phyloP scores from a whole-genome alignment of 2,113 vertebrate genomes.

The Hoplias malabaricus region DNA sequence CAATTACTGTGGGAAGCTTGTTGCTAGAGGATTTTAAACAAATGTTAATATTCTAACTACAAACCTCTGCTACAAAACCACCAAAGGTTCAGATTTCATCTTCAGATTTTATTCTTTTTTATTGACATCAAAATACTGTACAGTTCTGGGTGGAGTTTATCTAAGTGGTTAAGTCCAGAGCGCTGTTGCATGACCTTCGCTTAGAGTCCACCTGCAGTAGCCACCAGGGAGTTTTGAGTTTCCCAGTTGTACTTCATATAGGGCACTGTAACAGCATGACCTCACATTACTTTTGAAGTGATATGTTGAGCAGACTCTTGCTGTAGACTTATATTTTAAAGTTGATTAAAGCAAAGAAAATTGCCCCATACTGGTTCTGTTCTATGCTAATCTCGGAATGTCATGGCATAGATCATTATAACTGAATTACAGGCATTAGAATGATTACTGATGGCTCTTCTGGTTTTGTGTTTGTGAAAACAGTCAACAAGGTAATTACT shows the following conservation, averaged over 20 bases:
- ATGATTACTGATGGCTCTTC: background rate
- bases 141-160: background rate
- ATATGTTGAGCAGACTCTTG: background rate
- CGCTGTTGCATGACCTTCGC: conserved; percentile 23
- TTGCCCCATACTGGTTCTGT: background rate
- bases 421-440: too few species aligned
- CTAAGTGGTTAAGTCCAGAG: background rate
- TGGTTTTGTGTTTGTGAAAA: background rate
- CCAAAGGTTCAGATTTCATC: background rate
- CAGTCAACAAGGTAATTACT: background rate
- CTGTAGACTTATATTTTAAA: background rate
- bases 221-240: conserved; percentile 34
- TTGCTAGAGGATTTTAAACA: too few species aligned
- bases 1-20: too few species aligned
- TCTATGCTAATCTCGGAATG: background rate
- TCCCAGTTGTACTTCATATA: conserved; percentile 21
- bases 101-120: background rate
- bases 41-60: too few species aligned
- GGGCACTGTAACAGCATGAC: background rate
- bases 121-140: background rate
- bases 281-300: background rate
- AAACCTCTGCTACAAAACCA: background rate
- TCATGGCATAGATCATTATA: too few species aligned
- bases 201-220: background rate
- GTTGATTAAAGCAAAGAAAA: too few species aligned